phyloP scores from a whole-genome alignment of 2,113 vertebrate genomes.

The Cololabis saira region DNA sequence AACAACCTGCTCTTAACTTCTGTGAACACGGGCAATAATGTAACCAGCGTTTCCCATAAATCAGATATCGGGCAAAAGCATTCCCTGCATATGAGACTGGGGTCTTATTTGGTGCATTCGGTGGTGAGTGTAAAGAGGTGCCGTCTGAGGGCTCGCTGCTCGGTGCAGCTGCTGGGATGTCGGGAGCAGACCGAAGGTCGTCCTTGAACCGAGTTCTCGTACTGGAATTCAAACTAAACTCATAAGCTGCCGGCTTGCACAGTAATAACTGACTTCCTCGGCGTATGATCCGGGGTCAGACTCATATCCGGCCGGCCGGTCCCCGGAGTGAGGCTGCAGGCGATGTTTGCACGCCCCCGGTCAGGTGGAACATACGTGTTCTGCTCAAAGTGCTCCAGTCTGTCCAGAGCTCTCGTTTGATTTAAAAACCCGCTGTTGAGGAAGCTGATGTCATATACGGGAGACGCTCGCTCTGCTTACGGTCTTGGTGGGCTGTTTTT shows the following conservation, averaged over 20 bases:
- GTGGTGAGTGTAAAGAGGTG: constrained; percentile 74
- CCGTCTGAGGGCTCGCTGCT: constrained; percentile 63
- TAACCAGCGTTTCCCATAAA: constrained; percentile 44
- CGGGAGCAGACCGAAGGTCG: constrained; percentile 61
- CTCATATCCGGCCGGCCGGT: constrained; percentile 80
- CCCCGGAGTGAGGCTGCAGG: constrained; percentile 57
- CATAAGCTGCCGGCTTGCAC: constrained; percentile 61
- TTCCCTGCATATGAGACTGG: constrained; percentile 43
- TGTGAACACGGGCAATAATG: constrained; percentile 52
- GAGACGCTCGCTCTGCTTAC: constrained; percentile 15
- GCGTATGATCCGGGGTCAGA: constrained; percentile 65
- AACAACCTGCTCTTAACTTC: constrained; percentile 32
- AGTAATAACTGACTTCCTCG: constrained; percentile 75
- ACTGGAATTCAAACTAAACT: constrained; percentile 75
- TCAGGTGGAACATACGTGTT: constrained; percentile 36
- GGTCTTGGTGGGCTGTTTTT: constrained; percentile 36
- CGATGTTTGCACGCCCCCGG: constrained; percentile 47
- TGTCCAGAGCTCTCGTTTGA: constrained; percentile 26
- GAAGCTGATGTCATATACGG: constrained; percentile 29
- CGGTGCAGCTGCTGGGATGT: constrained; percentile 65
- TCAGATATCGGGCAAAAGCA: constrained; percentile 57
- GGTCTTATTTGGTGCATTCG: constrained; percentile 53
- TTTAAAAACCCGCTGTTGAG: constrained; percentile 22
- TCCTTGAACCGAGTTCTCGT: constrained; percentile 69
- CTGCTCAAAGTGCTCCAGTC: constrained; percentile 26